Evolutionary conservation across 1,140 invertebrate species (phyloP).

Genomic region (Bursaphelenchus mucronatus): DNA sequence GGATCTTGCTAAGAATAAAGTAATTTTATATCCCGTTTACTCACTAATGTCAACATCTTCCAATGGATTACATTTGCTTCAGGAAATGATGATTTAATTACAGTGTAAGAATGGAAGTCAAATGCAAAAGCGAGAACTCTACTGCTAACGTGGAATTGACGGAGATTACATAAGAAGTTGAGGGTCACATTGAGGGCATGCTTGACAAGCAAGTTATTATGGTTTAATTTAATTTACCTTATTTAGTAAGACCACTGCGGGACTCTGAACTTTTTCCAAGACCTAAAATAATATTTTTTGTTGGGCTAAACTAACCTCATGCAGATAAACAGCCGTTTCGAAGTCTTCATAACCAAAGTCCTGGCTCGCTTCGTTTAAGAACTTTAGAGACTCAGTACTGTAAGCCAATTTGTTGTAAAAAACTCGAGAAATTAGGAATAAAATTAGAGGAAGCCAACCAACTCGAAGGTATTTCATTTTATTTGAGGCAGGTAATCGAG

Average conservation of each 20-base stretch:
- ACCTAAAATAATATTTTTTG: conserved; percentile 21
- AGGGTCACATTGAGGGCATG: conserved; percentile 47
- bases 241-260: conserved; percentile 35
- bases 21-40: neutral
- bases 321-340: too few relatives aligned
- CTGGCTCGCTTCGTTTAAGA: too few relatives aligned
- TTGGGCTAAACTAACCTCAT: too few relatives aligned
- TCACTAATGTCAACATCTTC: conserved; percentile 27
- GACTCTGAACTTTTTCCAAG: conserved; percentile 22
- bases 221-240: conserved; percentile 24
- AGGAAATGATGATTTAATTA: conserved; percentile 29
- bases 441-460: too few relatives aligned
- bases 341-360: too few relatives aligned
- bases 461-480: too few relatives aligned
- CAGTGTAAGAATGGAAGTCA: conserved; percentile 32
- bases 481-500: too few relatives aligned
- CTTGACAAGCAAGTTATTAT: conserved; percentile 21
- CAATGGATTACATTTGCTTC: conserved; percentile 30
- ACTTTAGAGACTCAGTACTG: too few relatives aligned
- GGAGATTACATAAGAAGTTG: conserved; percentile 44
- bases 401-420: too few relatives aligned
- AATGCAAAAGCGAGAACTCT: conserved; percentile 42
- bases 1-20: conserved; percentile 27
- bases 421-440: too few relatives aligned
- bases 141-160: conserved; percentile 34